Evolutionary conservation across 92 coral and sea anemone genomes (phyloP), one percentile per base, ranked within the genome.

Genomic region (Heteractis magnifica): DNA sequence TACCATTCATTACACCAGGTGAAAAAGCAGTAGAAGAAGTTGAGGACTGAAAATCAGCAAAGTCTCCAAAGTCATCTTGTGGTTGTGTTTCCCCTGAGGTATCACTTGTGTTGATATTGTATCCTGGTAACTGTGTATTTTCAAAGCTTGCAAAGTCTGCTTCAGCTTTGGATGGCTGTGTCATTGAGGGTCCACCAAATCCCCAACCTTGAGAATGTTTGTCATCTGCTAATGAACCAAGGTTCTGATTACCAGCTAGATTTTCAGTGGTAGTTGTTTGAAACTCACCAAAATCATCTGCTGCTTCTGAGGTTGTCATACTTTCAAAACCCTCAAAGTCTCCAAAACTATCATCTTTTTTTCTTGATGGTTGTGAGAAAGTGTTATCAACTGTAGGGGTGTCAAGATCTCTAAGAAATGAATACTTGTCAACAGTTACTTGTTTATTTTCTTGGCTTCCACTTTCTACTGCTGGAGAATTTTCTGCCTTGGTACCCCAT

Each of bases 321-420:
- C 34, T 13, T 72, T 91, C 84, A 79, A 89, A 91, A 11, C 88
- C 75, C 71, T 88, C 94, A 89, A 91, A 93, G 76, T 89, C 93
- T n/a, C 91, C 98, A 81, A 93, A 91, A 49, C 88, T 82, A 70
- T 85, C 91, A 64, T 87, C 90, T 49, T 50, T 73, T 48, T 77
- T 81, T 18, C 77, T 76, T n/a, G 89, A 18, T 71, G 87, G 56
- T 48, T 76, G 62, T 52, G 52, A 55, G 60, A 72, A 91, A 91
- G 56, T 87, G 14, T 23, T 76, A 72, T 79, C 87, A 49, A 90
- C 14, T 48, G 65, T 71, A 49, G 60, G 70, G 10, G 84, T 50
- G 75, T 83, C 88, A n/a, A 88, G 79, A 73, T 81, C 85, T 82
- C 90, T 85, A 19, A 93, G 83, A 34, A 86, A 90, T 77, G 88